Evolutionary conservation across 2,797 vertebrate genomes (phyloP).

Genomic region (Spatula clypeata): DNA sequence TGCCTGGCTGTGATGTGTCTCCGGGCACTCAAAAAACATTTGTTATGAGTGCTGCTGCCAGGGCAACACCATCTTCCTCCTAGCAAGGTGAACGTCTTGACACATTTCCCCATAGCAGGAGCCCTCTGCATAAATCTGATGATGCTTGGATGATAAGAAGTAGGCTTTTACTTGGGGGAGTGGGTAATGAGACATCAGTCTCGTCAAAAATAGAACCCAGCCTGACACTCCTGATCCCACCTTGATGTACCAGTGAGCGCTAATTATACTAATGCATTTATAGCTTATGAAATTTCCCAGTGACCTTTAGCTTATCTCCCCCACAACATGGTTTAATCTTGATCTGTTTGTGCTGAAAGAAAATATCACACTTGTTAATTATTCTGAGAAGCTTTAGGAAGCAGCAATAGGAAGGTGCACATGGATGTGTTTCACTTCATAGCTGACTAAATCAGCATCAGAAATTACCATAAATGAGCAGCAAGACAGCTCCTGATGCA

Average conservation of each 20-base stretch:
- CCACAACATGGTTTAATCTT: slow-evolving; percentile 79
- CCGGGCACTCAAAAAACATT: background rate
- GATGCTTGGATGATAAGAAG: slow-evolving; percentile 48
- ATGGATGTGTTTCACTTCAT: slow-evolving; percentile 66
- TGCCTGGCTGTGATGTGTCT: background rate
- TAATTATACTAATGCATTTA: slow-evolving; percentile 80
- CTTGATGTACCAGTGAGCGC: slow-evolving; percentile 56
- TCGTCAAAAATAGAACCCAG: slow-evolving; percentile 61
- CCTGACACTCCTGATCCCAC: slow-evolving; percentile 66
- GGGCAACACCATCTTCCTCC: slow-evolving; percentile 27
- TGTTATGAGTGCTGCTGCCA: background rate
- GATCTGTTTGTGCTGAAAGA: slow-evolving; percentile 79
- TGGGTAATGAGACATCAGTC: slow-evolving; percentile 77
- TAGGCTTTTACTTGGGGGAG: slow-evolving; percentile 55
- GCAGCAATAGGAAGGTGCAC: slow-evolving; percentile 33
- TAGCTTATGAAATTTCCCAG: slow-evolving; percentile 71
- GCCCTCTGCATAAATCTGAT: slow-evolving; percentile 21
- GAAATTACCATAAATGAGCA: slow-evolving; percentile 69
- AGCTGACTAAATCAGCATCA: slow-evolving; percentile 74
- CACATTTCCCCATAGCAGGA: background rate
- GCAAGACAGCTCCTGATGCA: slow-evolving; percentile 59
- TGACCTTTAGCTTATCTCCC: slow-evolving; percentile 80
- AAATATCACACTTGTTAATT: slow-evolving; percentile 82
- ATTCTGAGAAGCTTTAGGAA: slow-evolving; percentile 73
- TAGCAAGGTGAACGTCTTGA: background rate